Base-by-base conservation (phyloP, 2,888 invertebrate genomes). In the Eretmocerus hayati region DNA sequence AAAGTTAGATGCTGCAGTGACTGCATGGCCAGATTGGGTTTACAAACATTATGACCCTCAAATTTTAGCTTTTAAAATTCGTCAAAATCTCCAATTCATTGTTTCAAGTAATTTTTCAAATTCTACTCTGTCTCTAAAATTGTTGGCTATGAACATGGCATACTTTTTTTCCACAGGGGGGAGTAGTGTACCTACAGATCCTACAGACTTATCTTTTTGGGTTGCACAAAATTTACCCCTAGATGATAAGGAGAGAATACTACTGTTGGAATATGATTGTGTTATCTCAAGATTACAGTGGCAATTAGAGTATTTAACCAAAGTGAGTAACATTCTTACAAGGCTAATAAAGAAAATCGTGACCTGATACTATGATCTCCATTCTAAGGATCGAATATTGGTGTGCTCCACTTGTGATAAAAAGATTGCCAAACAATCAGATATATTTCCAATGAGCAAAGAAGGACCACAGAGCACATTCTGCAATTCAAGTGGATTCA, bases 401-500 rank as follows among this genome's bases (percentile, higher is more conserved):
- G 73, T 74, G 35, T 71, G 72, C 46, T 78, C 77, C 58, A 72
- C 74, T 39, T 79, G 78, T 51, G 71, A 76, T 48, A 53, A 56
- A 5, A 55, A 61, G 13, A 76, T 87, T 41, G 82, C 81, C 1
- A 75, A 77, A 55, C 84, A 83, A 55, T 75, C 76, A 5, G 80
- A 87, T 59, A 77, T 88, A 44, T 86, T 90, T 72, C 82, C 85
- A 38, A 87, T 91, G 86, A 85, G 86, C 9, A 79, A 81, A 58
- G 85, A 86, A 63, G 90, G 90, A 0, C 83, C 87, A 1, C 83
- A 85, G 67, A 83, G 83, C 39, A 85, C 87, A 40, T 91, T 85
- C 64, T 87, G 88, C 33, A 90, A 91, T 72, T 82, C 85, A 32
- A 77, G 73, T 57, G 90, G 90, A 16, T 78, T 81, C 62, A 83